Conservation (phyloP, 1,140 invertebrate genomes). For the Antheraea pernyi region DNA sequence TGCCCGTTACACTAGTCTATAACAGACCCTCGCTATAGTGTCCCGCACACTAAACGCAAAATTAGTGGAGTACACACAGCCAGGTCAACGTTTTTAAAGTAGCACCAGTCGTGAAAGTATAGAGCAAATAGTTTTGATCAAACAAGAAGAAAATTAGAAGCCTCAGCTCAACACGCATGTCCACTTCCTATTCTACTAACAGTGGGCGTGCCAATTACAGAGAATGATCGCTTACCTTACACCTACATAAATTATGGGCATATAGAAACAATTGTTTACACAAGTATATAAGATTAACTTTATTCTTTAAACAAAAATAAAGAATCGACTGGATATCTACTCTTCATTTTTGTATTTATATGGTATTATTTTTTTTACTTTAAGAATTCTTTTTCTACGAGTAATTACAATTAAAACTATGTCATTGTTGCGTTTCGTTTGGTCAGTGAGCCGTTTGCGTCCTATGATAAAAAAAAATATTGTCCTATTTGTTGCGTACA, state of each 20-base stretch:
- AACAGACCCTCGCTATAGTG: slow-evolving; percentile 12
- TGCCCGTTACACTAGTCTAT: not conserved
- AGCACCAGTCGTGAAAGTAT: slow-evolving; percentile 57
- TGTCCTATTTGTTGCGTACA: slow-evolving; percentile 10
- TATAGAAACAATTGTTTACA: no score
- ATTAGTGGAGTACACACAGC: slow-evolving; percentile 48
- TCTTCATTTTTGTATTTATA: no score
- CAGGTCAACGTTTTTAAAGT: slow-evolving; percentile 61
- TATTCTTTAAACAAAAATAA: not conserved
- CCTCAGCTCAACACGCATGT: slow-evolving; percentile 17
- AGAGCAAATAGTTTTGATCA: slow-evolving; percentile 58
- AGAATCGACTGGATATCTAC: not conserved
- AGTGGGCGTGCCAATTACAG: not conserved
- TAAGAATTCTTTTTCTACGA: no score
- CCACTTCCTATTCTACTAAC: slow-evolving; percentile 19
- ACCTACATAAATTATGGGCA: no score
- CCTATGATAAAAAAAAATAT: no score
- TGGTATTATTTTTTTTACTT: no score
- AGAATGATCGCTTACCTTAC: not conserved
- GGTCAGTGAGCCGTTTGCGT: no score
- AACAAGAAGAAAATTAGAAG: slow-evolving; percentile 53
- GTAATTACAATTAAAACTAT: no score
- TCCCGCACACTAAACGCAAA: slow-evolving; percentile 35
- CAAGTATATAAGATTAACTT: not conserved
- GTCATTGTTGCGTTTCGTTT: no score